Base-by-base conservation (phyloP, 2,888 invertebrate genomes). In the Anoplius nigerrimus region DNA sequence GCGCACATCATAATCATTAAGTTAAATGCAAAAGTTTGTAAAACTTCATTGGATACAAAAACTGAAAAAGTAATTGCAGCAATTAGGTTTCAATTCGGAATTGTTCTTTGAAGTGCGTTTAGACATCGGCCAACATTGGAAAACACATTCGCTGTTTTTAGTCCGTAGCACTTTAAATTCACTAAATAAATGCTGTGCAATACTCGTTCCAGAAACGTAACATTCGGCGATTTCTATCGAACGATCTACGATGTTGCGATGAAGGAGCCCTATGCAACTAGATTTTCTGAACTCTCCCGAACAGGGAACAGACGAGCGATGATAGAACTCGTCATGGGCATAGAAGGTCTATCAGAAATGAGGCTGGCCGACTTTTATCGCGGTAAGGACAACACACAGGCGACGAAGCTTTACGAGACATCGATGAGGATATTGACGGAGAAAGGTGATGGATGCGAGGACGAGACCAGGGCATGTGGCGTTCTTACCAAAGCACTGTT, bases 401-500 rank as follows among this genome's bases (percentile, higher is more conserved):
- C 86, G 1, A 22, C 62, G 3, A 64, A 68, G 24, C 60, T 84
- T 46, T 83, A 79, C 20, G 51, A 73, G 16, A 63, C 72, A 55
- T 66, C 68, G 42, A 61, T 75, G 5, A 43, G 18, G 0, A 24
- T 65, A 20, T 27, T 62, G 24, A 52, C 2, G 21, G 43, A 63
- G 46, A 66, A 58, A 13, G 58, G 34, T 18, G 43, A 60, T 52
- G 21, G 62, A 48, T 51, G 46, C 45, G 56, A 65, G 2, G 62
- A 48, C 59, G 58, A 59, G 42, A 59, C 58, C 66, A 70, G 54
- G 70, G 53, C 66, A 66, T 72, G 72, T 16, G 69, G 61, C 52
- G 66, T 76, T 52, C 72, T 87, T 42, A 83, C 78, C 15, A 70
- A 80, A 74, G 82, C 85, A 62, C 75, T 87, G 48, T 83, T 84